phyloP scores from a whole-genome alignment of 2,797 vertebrate genomes.

The Lutra lutra region DNA sequence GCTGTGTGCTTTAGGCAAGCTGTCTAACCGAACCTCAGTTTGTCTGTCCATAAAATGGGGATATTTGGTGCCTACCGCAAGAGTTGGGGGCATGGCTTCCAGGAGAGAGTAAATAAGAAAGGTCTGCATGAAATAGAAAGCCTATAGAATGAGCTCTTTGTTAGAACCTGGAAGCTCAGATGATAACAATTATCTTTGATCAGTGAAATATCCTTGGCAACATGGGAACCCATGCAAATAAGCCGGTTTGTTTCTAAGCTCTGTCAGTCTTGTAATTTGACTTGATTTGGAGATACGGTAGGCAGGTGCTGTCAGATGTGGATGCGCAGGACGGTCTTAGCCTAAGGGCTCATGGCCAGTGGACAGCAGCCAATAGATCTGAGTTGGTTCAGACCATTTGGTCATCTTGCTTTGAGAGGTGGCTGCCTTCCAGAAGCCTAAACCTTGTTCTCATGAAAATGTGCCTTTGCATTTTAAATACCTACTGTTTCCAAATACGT shows the following conservation, averaged over 20 bases:
- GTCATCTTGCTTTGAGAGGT: constrained; percentile 18
- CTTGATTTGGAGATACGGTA: constrained; percentile 4
- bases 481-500: constrained; percentile 44
- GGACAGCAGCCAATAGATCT: not conserved
- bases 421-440: constrained; percentile 1
- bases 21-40: not conserved
- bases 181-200: not conserved
- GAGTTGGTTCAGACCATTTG: not conserved
- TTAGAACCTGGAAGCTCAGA: constrained; percentile 15
- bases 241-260: not conserved
- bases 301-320: constrained; percentile 1
- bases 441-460: constrained; percentile 41
- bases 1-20: not conserved
- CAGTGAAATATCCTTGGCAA: constrained; percentile 32
- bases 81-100: not conserved
- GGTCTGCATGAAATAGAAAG: not conserved
- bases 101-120: constrained; percentile 19
- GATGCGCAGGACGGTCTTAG: not conserved
- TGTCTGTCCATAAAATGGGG: not conserved
- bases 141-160: not conserved
- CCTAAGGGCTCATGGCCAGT: constrained; percentile 2
- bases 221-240: not conserved
- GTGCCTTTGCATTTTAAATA: constrained; percentile 47
- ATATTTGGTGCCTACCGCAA: not conserved
- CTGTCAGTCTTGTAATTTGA: constrained; percentile 11